Evolutionary conservation across 1,140 invertebrate genomes (phyloP).

Genomic region (Tetragonula clypearis): DNA sequence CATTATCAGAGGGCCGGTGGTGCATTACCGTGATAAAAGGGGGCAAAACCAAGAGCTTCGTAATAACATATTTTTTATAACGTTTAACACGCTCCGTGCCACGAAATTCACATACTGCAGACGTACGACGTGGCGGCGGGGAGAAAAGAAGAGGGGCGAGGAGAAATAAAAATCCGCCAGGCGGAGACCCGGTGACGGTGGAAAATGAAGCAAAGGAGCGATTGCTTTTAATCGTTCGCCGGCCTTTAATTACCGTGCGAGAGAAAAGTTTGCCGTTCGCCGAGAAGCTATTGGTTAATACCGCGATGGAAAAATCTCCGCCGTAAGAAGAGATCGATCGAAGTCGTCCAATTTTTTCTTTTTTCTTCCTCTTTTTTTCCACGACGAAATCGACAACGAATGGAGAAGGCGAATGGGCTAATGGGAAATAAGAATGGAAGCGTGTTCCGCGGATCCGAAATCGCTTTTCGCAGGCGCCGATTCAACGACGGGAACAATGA

Average conservation of each 20-base stretch:
- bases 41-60: conserved; percentile 31
- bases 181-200: background rate
- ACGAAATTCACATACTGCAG: background rate
- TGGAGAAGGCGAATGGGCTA: background rate
- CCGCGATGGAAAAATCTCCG: conserved; percentile 2
- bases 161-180: background rate
- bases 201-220: background rate
- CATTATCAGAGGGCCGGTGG: conserved; percentile 34
- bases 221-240: conserved; percentile 11
- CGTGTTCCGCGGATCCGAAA: conserved; percentile 11
- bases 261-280: background rate
- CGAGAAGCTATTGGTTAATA: conserved; percentile 1
- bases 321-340: background rate
- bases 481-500: conserved; percentile 47
- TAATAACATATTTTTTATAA: conserved; percentile 54
- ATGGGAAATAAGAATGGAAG: background rate
- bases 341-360: background rate
- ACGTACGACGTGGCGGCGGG: too few relatives aligned
- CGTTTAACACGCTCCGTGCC: conserved; percentile 20
- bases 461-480: background rate
- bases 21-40: conserved; percentile 54
- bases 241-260: conserved; percentile 22
- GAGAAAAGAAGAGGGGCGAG: background rate
- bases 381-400: background rate
- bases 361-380: conserved; percentile 28